Evolutionary conservation across 1,140 invertebrate genomes (phyloP).

Genomic region (Sycophaga agraensis): DNA sequence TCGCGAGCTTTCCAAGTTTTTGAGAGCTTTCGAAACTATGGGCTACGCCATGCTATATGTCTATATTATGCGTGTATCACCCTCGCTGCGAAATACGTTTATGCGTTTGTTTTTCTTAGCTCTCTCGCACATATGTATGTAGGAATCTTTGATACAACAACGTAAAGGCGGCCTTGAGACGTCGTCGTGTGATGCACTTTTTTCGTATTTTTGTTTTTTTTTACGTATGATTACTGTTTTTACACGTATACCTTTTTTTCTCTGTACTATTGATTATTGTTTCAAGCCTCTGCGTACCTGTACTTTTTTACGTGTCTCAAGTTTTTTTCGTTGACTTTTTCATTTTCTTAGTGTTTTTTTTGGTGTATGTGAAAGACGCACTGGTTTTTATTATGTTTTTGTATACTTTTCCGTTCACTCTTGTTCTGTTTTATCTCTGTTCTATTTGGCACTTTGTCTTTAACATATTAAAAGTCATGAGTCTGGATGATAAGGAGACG

Average conservation of each 20-base stretch:
- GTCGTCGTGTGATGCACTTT: slow-evolving; percentile 45
- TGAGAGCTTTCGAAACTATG: too few relatives aligned
- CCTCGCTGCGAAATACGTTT: not conserved
- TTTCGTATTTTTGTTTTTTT: slow-evolving; percentile 29
- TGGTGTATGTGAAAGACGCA: not conserved
- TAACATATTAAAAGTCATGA: too few relatives aligned
- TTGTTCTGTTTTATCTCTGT: too few relatives aligned
- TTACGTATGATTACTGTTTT: slow-evolving; percentile 32
- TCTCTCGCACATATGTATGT: slow-evolving; percentile 10
- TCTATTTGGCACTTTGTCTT: too few relatives aligned
- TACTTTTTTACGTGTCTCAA: slow-evolving; percentile 2
- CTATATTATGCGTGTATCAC: too few relatives aligned
- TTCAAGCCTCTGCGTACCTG: not conserved
- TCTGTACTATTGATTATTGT: not conserved
- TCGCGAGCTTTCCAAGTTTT: too few relatives aligned
- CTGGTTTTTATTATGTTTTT: not conserved
- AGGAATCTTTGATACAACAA: slow-evolving; percentile 3
- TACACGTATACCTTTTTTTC: slow-evolving; percentile 13
- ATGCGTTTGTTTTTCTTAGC: slow-evolving; percentile 1
- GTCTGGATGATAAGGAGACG: too few relatives aligned
- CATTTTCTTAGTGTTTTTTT: slow-evolving; percentile 42
- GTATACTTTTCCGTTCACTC: not conserved
- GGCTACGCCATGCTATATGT: too few relatives aligned
- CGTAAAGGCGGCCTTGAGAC: slow-evolving; percentile 48
- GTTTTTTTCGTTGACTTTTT: slow-evolving; percentile 28